Evolutionary conservation across 2,797 vertebrate genomes (phyloP).

Genomic region (Chiloscyllium punctatum): DNA sequence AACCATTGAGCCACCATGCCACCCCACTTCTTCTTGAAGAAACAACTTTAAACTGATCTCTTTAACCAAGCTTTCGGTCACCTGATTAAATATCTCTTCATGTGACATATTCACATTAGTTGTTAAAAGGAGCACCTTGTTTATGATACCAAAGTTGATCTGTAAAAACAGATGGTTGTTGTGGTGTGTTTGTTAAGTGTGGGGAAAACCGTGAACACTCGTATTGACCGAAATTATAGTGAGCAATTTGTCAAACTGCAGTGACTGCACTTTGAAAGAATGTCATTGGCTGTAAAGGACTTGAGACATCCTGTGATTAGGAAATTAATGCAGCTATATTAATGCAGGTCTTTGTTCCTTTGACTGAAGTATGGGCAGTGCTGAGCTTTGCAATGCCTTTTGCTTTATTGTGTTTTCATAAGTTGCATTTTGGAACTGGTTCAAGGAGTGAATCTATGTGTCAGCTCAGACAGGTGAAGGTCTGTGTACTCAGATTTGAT

Average conservation of each 20-base stretch:
- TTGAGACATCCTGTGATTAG: not conserved
- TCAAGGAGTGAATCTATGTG: not conserved
- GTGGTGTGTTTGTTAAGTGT: not conserved
- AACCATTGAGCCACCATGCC: too few relatives aligned
- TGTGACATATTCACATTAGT: not conserved
- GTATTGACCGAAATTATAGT: not conserved
- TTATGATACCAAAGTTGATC: not conserved
- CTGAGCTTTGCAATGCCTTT: not conserved
- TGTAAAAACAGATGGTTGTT: not conserved
- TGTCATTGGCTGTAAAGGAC: not conserved
- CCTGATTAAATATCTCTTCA: not conserved
- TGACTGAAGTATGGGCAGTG: not conserved
- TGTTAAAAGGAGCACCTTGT: too few relatives aligned
- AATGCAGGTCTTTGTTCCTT: not conserved
- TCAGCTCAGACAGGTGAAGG: not conserved
- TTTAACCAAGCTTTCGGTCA: not conserved
- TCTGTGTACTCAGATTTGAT: not conserved
- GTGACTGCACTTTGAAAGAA: not conserved
- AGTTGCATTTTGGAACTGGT: not conserved
- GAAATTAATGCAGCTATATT: not conserved
- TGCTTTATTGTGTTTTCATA: not conserved
- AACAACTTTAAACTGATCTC: not conserved
- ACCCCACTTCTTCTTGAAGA: not conserved
- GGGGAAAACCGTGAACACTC: not conserved
- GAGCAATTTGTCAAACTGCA: not conserved